Conservation (phyloP, 2,113 vertebrate species). For the Mormoops blainvillei region DNA sequence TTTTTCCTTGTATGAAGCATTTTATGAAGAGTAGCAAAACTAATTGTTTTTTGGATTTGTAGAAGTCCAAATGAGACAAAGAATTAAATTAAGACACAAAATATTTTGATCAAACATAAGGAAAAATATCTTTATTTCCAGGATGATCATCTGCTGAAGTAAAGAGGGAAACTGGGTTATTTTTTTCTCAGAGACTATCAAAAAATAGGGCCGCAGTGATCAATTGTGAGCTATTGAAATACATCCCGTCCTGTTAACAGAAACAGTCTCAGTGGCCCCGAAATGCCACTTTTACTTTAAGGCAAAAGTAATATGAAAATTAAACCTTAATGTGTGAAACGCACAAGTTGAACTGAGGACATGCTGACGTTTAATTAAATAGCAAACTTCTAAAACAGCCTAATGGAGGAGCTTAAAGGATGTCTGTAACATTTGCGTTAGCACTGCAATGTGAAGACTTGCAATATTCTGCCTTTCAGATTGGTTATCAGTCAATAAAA, state of each 20-base stretch:
- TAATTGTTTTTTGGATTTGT: not conserved
- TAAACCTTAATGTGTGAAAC: not conserved
- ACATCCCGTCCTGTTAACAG: not conserved
- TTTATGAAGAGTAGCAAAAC: slow-evolving; percentile 3
- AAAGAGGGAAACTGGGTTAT: not conserved
- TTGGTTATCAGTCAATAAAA: slow-evolving; percentile 55
- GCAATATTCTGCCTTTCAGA: not conserved
- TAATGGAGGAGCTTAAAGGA: slow-evolving; percentile 31
- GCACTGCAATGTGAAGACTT: not conserved
- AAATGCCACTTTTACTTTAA: slow-evolving; percentile 14
- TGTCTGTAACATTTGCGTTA: not conserved
- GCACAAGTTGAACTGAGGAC: not conserved
- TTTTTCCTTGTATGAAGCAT: not conserved
- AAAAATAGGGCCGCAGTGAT: not conserved
- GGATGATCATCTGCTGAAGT: not conserved
- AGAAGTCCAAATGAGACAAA: not conserved
- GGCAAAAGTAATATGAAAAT: not conserved
- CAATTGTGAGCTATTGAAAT: not conserved
- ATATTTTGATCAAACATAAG: not conserved
- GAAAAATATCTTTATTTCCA: not conserved
- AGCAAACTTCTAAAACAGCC: slow-evolving; percentile 48
- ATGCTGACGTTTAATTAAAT: slow-evolving; percentile 63
- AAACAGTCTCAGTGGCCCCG: not conserved
- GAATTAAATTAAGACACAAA: not conserved
- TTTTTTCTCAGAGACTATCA: not conserved